Evolutionary conservation across 1,140 invertebrate genomes (phyloP), one percentile per base, ranked within the genome.

Genomic region (Antheraea pernyi): DNA sequence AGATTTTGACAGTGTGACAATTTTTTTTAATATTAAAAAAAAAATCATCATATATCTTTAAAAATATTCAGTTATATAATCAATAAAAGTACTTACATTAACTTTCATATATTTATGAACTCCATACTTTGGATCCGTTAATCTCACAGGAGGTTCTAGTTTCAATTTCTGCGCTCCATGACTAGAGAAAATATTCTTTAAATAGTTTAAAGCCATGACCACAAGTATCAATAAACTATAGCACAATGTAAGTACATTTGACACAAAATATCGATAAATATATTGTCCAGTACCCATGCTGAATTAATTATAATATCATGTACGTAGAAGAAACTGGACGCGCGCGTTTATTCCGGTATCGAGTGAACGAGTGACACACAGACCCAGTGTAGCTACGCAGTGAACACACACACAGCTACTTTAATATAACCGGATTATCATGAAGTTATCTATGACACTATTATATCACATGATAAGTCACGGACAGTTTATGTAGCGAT

Each of bases 71-170:
- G 22, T 42, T 42, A 42, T 46, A 65, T 62, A 30, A 58, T 65
- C 59, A 63, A 62, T 37, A 13, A 18, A 48, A 61, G 59, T 84
- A 92, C 91, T 92, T 75, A 93, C 91, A 74, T 93, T 93, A 18
- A 88, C 89, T 81, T 88, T 89, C 18, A 88, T 78, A 72, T 91
- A 92, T 68, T 91, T 89, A 67, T 93, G 91, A 0, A 85, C 74
- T 72, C 91, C 91, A 81, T 93, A 86, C 71, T 92, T 91, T 6
- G 86, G 82, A 67, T 92, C 88, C 3, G 74, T 77, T 0, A 92
- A 74, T 58, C 75, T 71, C 0, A 75, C 53, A 0, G 89, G 89
- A 46, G 77, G 86, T 71, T 79, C 82, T 68, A 87, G 71, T 65
- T 74, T 85, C 58, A 80, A 65, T 66, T 86, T 86, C 61, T 74